Conservation (phyloP, 1,140 invertebrate genomes). For the Wiebesia pumilae region DNA sequence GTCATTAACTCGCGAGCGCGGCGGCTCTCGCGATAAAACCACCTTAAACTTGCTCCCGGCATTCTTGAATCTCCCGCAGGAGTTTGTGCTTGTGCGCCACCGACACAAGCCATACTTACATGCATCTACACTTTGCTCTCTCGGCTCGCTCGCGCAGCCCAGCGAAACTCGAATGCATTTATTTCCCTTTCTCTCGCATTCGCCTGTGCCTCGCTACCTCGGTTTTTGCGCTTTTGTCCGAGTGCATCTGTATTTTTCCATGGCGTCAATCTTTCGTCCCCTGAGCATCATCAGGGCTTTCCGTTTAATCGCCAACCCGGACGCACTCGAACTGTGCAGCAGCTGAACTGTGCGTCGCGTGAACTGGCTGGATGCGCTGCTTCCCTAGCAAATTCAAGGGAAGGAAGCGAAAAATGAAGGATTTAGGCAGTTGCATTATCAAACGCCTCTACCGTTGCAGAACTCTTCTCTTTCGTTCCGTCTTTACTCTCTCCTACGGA, state of each 20-base stretch:
- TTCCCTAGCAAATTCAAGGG: background rate
- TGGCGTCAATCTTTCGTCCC: background rate
- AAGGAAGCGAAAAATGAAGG: background rate
- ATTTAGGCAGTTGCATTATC: constrained; percentile 2
- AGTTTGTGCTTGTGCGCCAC: background rate
- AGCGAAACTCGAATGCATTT: background rate
- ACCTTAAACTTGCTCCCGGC: constrained; percentile 34
- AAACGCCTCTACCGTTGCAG: background rate
- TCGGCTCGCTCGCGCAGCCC: background rate
- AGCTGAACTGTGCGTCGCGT: too few species aligned
- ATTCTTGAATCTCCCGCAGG: constrained; percentile 20
- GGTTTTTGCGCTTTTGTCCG: background rate
- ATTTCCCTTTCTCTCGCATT: background rate
- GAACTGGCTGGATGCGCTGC: too few species aligned
- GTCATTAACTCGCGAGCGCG: constrained; percentile 5
- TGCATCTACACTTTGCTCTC: background rate
- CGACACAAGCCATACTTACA: background rate
- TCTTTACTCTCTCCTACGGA: background rate
- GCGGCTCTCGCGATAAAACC: background rate
- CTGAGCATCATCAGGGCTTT: too few species aligned
- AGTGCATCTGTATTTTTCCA: background rate
- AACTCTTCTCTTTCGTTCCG: background rate
- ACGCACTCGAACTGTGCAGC: too few species aligned
- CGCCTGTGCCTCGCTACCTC: background rate
- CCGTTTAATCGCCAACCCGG: too few species aligned